Conservation (phyloP, 2,797 vertebrate species). For the Sebastiscus albofasciatus region DNA sequence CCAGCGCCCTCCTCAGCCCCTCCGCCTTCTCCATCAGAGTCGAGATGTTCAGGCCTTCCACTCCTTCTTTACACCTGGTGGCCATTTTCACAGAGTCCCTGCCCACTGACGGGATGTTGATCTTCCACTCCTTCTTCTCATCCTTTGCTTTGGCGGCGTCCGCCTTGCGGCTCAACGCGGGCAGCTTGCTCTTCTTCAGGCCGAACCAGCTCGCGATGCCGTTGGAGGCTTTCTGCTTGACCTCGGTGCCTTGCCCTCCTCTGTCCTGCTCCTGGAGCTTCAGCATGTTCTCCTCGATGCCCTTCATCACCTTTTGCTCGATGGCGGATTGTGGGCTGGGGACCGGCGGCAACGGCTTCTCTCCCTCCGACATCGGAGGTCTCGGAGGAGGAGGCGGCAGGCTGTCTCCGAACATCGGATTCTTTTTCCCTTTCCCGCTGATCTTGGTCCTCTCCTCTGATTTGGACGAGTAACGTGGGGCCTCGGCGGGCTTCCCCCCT, state of each 20-base stretch:
- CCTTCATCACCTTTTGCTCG: conserved; percentile 98
- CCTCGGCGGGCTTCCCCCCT: conserved; percentile 68
- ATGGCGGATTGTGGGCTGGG: conserved; percentile 88
- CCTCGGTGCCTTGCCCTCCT: conserved; percentile 79
- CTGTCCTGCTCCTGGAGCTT: conserved; percentile 92
- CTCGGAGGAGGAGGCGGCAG: conserved; percentile 78
- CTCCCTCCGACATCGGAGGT: conserved; percentile 57
- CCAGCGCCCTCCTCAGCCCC: conserved; percentile 91
- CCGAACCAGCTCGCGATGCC: conserved; percentile 98
- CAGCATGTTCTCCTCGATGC: conserved; percentile 95
- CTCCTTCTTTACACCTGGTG: conserved; percentile 86
- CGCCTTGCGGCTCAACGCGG: conserved; percentile 89
- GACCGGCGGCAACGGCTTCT: conserved; percentile 62
- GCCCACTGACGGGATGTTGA: conserved; percentile 86
- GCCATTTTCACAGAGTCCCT: conserved; percentile 86
- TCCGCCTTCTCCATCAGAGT: conserved; percentile 98
- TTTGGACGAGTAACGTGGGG: conserved; percentile 82
- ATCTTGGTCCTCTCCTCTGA: conserved; percentile 85
- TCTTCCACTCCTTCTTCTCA: conserved; percentile 84
- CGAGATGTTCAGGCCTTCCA: conserved; percentile 95
- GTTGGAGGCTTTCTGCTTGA: conserved; percentile 90
- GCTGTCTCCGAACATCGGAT: conserved; percentile 76
- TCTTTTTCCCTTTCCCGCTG: conserved; percentile 83
- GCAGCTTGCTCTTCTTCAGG: conserved; percentile 93
- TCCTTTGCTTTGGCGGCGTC: conserved; percentile 87